Conservation (phyloP, 1,140 invertebrate species). For the Dendrolimus kikuchii region DNA sequence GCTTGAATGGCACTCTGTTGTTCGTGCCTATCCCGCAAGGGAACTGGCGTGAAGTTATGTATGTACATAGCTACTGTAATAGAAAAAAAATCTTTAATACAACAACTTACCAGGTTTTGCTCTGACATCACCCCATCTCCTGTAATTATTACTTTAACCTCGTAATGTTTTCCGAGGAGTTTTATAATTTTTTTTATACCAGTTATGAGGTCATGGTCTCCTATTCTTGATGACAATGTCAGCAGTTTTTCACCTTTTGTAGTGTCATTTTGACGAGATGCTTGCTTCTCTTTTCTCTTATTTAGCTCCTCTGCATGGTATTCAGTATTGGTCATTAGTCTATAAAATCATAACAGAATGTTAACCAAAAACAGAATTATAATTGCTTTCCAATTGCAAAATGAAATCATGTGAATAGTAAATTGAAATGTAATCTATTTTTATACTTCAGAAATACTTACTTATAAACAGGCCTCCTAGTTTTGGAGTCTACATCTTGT, state of each 20-base stretch:
- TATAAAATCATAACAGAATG: conserved; percentile 16
- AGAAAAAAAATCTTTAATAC: not conserved
- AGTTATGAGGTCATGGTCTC: conserved; percentile 76
- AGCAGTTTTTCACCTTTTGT: conserved; percentile 75
- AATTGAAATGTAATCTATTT: no score
- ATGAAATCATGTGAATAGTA: no score
- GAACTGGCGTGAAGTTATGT: no score
- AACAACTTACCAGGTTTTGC: conserved; percentile 54
- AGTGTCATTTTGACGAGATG: conserved; percentile 34
- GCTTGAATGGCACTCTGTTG: no score
- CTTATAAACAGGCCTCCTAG: conserved; percentile 76
- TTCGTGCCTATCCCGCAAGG: no score
- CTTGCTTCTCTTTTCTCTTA: conserved; percentile 54
- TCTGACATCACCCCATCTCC: conserved; percentile 54
- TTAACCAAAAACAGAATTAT: no score
- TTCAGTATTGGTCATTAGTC: conserved; percentile 59
- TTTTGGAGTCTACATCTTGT: conserved; percentile 75
- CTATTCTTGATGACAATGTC: conserved; percentile 74
- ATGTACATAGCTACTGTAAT: no score
- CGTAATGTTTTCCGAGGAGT: conserved; percentile 75
- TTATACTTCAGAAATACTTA: conserved; percentile 30
- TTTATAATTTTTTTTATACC: conserved; percentile 76
- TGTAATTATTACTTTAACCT: conserved; percentile 74
- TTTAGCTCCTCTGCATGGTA: conserved; percentile 61
- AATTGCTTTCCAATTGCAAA: no score